Percentiles rank a stretch among this genome's conserved stretches.
These are phyloP conservation scores for Centropyge bicolor DNA, from an alignment of 2,797 vertebrate species.

Conservation along the genomic window DNA sequence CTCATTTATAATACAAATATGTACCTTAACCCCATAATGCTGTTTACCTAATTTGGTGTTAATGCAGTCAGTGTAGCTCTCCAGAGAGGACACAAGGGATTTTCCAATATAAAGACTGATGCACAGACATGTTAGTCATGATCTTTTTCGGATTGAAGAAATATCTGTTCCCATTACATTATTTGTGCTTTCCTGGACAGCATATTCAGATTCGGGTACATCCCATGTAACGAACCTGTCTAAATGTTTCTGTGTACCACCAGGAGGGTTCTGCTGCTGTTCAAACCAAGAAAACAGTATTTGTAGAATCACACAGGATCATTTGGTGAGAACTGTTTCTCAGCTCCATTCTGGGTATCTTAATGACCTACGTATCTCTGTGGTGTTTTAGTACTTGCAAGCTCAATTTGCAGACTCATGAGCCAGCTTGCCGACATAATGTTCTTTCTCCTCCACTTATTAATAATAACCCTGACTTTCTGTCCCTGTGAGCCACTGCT, in stretches of 20 bases:
- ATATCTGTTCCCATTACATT: too few species aligned
- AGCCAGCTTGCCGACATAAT: constrained; percentile 76
- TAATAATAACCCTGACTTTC: constrained; percentile 76
- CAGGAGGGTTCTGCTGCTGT: constrained; percentile 14
- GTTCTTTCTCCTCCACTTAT: constrained; percentile 77
- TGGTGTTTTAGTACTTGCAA: constrained; percentile 72
- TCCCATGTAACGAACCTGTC: not conserved
- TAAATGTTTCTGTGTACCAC: not conserved
- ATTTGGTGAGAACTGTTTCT: constrained; percentile 42
- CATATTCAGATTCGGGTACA: too few species aligned
- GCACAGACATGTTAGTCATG: too few species aligned
- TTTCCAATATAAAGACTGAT: too few species aligned
- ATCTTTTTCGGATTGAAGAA: too few species aligned
- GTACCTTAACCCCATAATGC: too few species aligned
- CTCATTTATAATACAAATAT: too few species aligned
- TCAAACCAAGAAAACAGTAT: constrained; percentile 21
- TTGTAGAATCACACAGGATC: constrained; percentile 31
- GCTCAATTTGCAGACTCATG: constrained; percentile 82
- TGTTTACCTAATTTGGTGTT: too few species aligned
- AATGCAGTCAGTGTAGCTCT: too few species aligned
- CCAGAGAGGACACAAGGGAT: too few species aligned
- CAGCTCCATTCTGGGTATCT: constrained; percentile 64
- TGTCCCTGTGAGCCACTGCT: constrained; percentile 61
- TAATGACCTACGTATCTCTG: constrained; percentile 72
- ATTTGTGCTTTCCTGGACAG: too few species aligned